Base-by-base conservation (phyloP, 2,888 invertebrate genomes). In the Adelphocoris suturalis region DNA sequence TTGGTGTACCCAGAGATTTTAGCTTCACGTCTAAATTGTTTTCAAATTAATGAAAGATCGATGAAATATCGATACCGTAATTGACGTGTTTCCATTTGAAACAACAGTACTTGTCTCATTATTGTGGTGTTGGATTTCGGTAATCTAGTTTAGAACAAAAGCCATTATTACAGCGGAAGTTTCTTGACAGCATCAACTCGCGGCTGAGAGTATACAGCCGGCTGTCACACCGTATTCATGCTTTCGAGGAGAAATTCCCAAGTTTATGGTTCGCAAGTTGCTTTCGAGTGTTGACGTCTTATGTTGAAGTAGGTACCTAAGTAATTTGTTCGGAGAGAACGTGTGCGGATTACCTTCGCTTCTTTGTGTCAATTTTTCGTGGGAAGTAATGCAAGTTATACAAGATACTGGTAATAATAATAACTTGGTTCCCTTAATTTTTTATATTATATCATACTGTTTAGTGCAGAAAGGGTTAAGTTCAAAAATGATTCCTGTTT, bases 131-230 rank as follows among this genome's bases (percentile, higher is more conserved):
- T 2, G 68, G 68, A 68, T 68, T 61, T 23, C 68, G 19, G 68
- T 68, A 68, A 68, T 68, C 23, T 23, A 68, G 68, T 68, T 68
- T 68, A 68, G 23, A 68, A 68, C 68, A 68, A 27, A 68, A 23
- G 19, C 68, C 23, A 68, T 68, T 68, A 68, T 68, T 68, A 68
- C 11, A 9, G 27, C 19, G 68, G 68, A 68, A 68, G 68, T 68
- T 68, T 23, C 23, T 11, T 68, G 68, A 68, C 68, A 68, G 23
- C 68, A 23, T 27, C 23, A 68, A 68, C 68, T 68, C 13, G 68
- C 27, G 68, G 23, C 68, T 68, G 19, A 68, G 68, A 23, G 23
- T 23, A 3, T 68, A 68, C 11, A 27, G 23, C 68, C 23, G 23
- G 68, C 68, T 68, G 68, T 68, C 68, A 68, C 68, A 23, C 5